These are phyloP conservation scores for Mystacides longicornis DNA, from an alignment of 2,888 invertebrate genomes.

Conservation along the genomic window DNA sequence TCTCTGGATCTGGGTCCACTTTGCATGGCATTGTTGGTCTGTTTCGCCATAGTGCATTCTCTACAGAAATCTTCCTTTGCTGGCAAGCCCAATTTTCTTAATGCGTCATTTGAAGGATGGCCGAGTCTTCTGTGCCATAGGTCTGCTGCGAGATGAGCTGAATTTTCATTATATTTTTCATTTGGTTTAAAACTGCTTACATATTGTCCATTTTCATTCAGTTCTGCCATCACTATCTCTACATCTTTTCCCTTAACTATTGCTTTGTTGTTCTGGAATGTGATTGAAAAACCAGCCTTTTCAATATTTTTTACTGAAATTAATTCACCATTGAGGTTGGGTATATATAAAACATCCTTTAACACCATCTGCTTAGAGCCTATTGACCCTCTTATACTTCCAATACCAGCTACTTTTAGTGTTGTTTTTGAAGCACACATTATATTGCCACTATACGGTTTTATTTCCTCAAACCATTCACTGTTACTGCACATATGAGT, in stretches of 20 bases:
- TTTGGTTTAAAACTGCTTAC: neutral
- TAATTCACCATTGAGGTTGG: neutral
- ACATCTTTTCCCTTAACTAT: neutral
- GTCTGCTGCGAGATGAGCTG: no score
- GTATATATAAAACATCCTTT: neutral
- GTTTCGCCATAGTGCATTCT: neutral
- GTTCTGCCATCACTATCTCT: constrained; percentile 1
- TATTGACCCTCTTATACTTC: neutral
- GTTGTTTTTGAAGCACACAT: neutral
- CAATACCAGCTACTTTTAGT: constrained; percentile 2
- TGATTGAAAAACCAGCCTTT: neutral
- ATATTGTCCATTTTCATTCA: neutral
- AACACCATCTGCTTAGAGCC: neutral
- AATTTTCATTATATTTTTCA: neutral
- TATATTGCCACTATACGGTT: neutral
- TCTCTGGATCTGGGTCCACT: neutral
- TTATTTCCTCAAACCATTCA: constrained; percentile 4
- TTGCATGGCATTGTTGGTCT: neutral
- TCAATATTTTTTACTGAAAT: constrained; percentile 2
- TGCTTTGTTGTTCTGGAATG: neutral
- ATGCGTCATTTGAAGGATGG: neutral
- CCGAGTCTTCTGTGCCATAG: neutral
- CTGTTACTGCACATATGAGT: neutral
- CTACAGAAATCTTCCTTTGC: neutral
- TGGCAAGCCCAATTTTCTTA: neutral